Evolutionary conservation across 2,797 vertebrate species (phyloP).

Genomic region (Rhodeus uyekii): DNA sequence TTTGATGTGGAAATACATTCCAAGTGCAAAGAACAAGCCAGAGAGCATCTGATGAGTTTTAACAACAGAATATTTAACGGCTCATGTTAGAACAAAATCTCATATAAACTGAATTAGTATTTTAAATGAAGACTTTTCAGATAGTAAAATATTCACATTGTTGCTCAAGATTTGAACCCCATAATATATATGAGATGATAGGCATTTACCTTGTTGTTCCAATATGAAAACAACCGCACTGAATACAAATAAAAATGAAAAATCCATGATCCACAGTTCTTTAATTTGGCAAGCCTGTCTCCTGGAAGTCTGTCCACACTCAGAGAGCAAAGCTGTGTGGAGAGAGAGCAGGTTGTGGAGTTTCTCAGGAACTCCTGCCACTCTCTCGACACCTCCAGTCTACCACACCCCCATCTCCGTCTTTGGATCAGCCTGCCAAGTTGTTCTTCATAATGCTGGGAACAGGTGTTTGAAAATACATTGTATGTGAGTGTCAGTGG

Average conservation of each 20-base stretch:
- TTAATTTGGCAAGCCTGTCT: conserved; percentile 17
- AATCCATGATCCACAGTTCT: conserved; percentile 54
- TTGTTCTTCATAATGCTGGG: conserved; percentile 9
- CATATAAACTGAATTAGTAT: neutral
- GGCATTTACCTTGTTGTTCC: conserved; percentile 60
- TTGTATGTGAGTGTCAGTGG: neutral
- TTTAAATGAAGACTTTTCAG: neutral
- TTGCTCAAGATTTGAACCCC: neutral
- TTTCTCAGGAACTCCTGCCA: conserved; percentile 27
- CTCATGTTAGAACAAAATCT: neutral
- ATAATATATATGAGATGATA: neutral
- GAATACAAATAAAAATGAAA: conserved; percentile 52
- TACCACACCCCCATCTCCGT: conserved; percentile 44
- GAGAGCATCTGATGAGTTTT: neutral
- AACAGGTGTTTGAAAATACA: conserved; percentile 27
- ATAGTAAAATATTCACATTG: neutral
- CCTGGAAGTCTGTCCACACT: conserved; percentile 33
- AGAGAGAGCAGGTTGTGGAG: conserved; percentile 24
- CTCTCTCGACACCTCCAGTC: conserved; percentile 48
- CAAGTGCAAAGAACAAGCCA: neutral
- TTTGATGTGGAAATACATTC: neutral
- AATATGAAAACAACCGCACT: conserved; percentile 53
- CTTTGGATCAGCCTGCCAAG: conserved; percentile 6
- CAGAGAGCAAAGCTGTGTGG: conserved; percentile 17
- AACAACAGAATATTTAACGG: neutral